Evolutionary conservation across 2,888 invertebrate species (phyloP).

Genomic region (Melanostoma scalare): DNA sequence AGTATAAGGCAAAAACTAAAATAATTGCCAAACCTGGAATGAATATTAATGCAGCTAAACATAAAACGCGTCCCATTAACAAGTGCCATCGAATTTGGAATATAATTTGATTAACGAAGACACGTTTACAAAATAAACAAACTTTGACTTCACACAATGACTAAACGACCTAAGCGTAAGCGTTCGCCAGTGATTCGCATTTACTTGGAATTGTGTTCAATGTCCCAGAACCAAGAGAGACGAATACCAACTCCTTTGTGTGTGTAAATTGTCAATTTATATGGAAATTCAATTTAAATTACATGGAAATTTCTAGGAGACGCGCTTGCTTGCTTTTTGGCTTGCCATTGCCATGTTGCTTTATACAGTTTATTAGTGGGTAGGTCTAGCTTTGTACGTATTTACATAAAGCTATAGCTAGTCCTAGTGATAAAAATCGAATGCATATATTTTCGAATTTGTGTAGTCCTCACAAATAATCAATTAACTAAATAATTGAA

Average conservation of each 20-base stretch:
- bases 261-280: constrained; percentile 67
- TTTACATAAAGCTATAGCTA: background rate
- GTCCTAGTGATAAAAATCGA: constrained; percentile 34
- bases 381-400: background rate
- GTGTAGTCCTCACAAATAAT: constrained; percentile 58
- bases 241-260: constrained; percentile 43
- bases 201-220: constrained; percentile 31
- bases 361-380: constrained; percentile 1
- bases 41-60: constrained; percentile 46
- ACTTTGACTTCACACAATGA: constrained; percentile 47
- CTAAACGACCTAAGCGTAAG: constrained; percentile 37
- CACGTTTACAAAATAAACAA: constrained; percentile 62
- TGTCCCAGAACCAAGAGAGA: constrained; percentile 35
- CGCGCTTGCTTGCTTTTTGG: background rate
- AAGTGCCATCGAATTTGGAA: constrained; percentile 53
- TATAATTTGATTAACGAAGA: constrained; percentile 64
- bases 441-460: constrained; percentile 27
- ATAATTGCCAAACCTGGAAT: constrained; percentile 14
- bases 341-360: background rate
- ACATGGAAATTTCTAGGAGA: constrained; percentile 47
- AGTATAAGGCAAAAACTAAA: background rate
- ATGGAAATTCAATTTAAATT: constrained; percentile 71
- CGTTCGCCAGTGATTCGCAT: constrained; percentile 21
- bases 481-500: constrained; percentile 71
- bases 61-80: constrained; percentile 44